Base-by-base conservation (phyloP, 2,113 vertebrate genomes). In the Ardeotis arabs region DNA sequence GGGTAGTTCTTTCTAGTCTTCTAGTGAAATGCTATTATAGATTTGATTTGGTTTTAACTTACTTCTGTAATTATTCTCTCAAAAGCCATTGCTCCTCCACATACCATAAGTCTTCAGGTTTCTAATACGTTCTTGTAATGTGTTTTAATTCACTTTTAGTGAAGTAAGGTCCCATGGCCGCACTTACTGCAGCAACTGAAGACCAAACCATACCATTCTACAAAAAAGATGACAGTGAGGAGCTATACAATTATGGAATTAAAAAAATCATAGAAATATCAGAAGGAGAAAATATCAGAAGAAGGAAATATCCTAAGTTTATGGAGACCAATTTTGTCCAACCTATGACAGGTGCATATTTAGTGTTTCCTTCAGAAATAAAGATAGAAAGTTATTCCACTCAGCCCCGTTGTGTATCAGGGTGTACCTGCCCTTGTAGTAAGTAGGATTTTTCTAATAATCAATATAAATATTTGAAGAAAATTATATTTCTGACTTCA, bases 371-470 rank as follows among this genome's bases (percentile, higher is more conserved):
- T 83, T 84, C 33, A 74, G 60, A 73, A 74, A 52, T 20, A 60
- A 59, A 9, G 25, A 35, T 39, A 5, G 35, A 63, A 87, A 3
- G 11, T 22, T 68, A 28, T 41, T 79, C 37, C 33, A 52, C 6
- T 5, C 0, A 0, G 17, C 5, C 4, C 24, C 8, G 7, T 13
- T 45, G 15, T 45, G 25, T 55, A 52, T 39, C 2, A 35, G 25
- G 8, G 25, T 35, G 56, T 56, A 27, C 3, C 44, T 91, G 11
- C 14, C 24, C 7, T 37, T 25, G 8, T 24, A 63, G 28, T 63
- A 80, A 63, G 18, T 21, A 64, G 16, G 12, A 20, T 52, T 75
- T 58, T 81, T 60, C 25, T 72, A 56, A 24, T 23, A 73, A 49
- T 49, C 6, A 18, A 9, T 33, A 33, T 20, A 77, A 76, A 35